Percentiles rank a stretch among this genome's conserved stretches.
Conservation (phyloP, 2,888 invertebrate genomes). For the Eupithecia subumbrata region DNA sequence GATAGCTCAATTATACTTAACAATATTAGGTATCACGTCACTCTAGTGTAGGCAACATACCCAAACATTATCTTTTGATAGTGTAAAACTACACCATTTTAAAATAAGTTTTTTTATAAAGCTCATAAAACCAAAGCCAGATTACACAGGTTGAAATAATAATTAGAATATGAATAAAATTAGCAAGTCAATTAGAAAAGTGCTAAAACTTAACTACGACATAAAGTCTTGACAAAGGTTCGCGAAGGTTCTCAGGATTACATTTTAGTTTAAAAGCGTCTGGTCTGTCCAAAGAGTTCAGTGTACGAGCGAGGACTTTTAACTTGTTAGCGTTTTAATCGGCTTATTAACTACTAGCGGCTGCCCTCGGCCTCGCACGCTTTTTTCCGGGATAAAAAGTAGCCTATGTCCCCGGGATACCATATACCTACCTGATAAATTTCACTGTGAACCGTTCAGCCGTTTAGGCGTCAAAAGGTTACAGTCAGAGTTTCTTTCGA, state of each 20-base stretch:
- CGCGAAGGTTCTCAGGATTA: slow-evolving; percentile 17
- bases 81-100: background rate
- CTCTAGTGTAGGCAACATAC: too few relatives aligned
- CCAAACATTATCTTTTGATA: background rate
- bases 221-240: slow-evolving; percentile 24
- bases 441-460: too few relatives aligned
- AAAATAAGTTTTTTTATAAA: background rate
- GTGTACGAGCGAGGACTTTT: background rate
- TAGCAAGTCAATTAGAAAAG: slow-evolving; percentile 31
- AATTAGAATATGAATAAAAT: slow-evolving; percentile 29
- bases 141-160: slow-evolving; percentile 6
- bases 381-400: too few relatives aligned
- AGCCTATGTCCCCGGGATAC: too few relatives aligned
- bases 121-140: slow-evolving; percentile 15
- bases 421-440: too few relatives aligned
- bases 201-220: slow-evolving; percentile 22
- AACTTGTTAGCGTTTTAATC: background rate
- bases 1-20: too few relatives aligned
- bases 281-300: background rate
- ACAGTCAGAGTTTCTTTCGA: too few relatives aligned
- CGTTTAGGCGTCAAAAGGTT: too few relatives aligned
- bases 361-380: too few relatives aligned
- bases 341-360: background rate
- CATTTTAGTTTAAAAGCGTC: slow-evolving; percentile 12
- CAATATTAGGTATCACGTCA: too few relatives aligned